Evolutionary conservation across 2,113 vertebrate genomes (phyloP).

Genomic region (Microtus pennsylvanicus): DNA sequence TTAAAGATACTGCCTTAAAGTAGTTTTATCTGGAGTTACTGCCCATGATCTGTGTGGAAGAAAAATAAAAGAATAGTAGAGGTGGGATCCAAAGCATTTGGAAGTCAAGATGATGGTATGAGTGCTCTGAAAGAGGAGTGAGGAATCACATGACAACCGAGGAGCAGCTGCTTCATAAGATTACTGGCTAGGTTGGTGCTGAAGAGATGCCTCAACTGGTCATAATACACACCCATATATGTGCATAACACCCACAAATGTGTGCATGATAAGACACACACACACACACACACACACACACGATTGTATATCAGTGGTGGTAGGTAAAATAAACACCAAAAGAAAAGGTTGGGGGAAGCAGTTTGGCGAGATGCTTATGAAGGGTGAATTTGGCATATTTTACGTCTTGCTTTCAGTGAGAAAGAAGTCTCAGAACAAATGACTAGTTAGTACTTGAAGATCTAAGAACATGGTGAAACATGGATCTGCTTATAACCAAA

Average conservation of each 20-base stretch:
- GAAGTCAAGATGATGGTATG: background rate
- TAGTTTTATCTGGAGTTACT: background rate
- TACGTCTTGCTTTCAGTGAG: background rate
- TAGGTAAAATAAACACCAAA: background rate
- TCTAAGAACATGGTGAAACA: background rate
- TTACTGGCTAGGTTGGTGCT: background rate
- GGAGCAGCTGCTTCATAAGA: background rate
- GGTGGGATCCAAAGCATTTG: background rate
- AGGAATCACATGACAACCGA: background rate
- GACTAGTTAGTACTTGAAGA: background rate
- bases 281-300: background rate
- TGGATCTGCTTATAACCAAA: background rate
- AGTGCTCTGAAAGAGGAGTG: background rate
- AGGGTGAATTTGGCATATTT: background rate
- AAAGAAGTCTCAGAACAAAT: background rate
- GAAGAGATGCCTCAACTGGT: background rate
- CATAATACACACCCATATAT: background rate
- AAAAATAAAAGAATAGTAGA: rapidly evolving
- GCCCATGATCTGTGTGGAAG: background rate
- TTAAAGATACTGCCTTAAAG: background rate
- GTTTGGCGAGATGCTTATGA: background rate
- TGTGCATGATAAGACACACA: background rate
- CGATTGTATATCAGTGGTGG: background rate
- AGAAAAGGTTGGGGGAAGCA: background rate
- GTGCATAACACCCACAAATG: background rate